Evolutionary conservation across 2,888 invertebrate species (phyloP), one percentile per base, ranked within the genome.

Genomic region (Thelaira solivaga): DNA sequence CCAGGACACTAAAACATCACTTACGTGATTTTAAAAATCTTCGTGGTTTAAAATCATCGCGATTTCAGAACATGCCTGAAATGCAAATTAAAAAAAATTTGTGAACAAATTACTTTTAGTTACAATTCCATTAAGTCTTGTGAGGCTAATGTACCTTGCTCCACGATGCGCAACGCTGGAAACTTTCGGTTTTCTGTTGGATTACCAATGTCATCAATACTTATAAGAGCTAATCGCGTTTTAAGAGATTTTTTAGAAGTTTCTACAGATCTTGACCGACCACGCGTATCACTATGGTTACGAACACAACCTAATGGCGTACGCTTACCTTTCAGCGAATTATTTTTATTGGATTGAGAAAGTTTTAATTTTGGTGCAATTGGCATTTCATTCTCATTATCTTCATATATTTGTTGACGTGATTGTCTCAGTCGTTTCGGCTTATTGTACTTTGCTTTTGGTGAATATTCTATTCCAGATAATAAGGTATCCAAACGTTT

Each of bases 221-320:
- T 85, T 8, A 82, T 83, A 20, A 84, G 49, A 0, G 84, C 82
- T 45, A 85, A 34, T 1, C 81, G 82, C 0, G 83, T 76, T 59
- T 86, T 86, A 0, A 77, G 55, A 0, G 83, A 62, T 67, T 82
- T 83, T 1, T 39, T 80, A 2, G 81, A 80, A 11, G 84, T 80
- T 68, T 86, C 87, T 7, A 83, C 83, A 0, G 86, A 86, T 1
- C 84, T 86, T 0, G 86, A 85, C 26, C 86, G 85, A 6, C 84
- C 45, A 41, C 86, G 83, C 0, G 81, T 29, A 0, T 83, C 83
- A 80, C 87, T 88, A 0, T 85, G 83, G 78, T 87, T 87, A 29
- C 83, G 86, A 0, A 88, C 83, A 34, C 87, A 85, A 29, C 87
- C 81, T 0, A 88, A 82, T 0, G 88, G 88, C 0, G 88, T 87